phyloP scores from a whole-genome alignment of 2,113 vertebrate genomes.

The Piprites chloris region DNA sequence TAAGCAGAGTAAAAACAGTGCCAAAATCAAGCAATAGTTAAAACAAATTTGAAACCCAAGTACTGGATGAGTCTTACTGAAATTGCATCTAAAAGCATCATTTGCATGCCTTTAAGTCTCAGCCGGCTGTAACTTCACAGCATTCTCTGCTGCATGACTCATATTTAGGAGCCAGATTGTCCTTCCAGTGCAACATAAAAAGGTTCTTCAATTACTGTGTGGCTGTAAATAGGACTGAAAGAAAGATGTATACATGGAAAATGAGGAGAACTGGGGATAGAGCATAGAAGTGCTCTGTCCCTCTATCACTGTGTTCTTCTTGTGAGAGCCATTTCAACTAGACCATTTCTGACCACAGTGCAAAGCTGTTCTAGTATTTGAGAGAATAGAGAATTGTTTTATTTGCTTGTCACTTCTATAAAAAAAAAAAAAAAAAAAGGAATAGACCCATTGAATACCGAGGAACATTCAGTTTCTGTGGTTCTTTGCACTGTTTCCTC shows the following conservation, averaged over 20 bases:
- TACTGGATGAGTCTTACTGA: neutral
- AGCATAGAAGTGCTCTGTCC: neutral
- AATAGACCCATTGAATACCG: neutral
- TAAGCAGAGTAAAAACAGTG: neutral
- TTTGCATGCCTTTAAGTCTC: neutral
- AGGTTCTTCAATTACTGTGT: neutral
- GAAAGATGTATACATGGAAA: neutral
- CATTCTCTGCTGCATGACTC: neutral
- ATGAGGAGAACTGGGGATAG: neutral
- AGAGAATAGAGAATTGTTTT: neutral
- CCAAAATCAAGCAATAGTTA: neutral
- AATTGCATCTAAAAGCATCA: neutral
- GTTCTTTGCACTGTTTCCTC: neutral
- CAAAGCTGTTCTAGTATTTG: neutral
- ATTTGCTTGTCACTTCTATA: neutral
- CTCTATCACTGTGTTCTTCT: neutral
- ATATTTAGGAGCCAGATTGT: neutral
- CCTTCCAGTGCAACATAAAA: neutral
- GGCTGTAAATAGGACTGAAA: neutral
- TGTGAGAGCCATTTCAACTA: neutral
- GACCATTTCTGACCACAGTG: neutral
- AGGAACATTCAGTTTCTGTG: neutral
- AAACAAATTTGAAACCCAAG: neutral
- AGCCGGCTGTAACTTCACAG: neutral
- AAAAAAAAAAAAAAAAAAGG: no score